Evolutionary conservation across 2,797 vertebrate species (phyloP).

Genomic region (Melanotaenia boesemani): DNA sequence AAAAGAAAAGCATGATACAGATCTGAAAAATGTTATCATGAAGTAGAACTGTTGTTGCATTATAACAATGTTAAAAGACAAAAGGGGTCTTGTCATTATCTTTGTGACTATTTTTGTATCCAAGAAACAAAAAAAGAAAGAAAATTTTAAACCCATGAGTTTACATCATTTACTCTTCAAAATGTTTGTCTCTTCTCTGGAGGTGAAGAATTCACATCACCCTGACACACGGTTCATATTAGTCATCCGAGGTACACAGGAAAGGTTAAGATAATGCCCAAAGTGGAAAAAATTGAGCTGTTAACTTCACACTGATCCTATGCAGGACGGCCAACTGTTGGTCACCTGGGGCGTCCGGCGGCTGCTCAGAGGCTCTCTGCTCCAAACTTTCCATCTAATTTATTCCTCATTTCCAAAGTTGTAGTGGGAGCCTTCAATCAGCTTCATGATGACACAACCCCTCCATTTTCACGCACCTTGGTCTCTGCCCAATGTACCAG

Average conservation of each 20-base stretch:
- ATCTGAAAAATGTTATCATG: no score
- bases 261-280: slow-evolving; percentile 78
- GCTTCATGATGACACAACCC: slow-evolving; percentile 70
- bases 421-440: slow-evolving; percentile 65
- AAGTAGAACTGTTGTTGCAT: no score
- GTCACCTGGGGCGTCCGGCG: slow-evolving; percentile 48
- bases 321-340: slow-evolving; percentile 63
- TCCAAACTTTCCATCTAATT: slow-evolving; percentile 58
- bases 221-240: slow-evolving; percentile 61
- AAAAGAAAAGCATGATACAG: no score
- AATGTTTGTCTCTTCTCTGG: slow-evolving; percentile 42
- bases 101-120: background rate
- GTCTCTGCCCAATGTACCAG: slow-evolving; percentile 37
- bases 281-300: slow-evolving; percentile 66
- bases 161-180: slow-evolving; percentile 23
- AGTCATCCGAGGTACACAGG: slow-evolving; percentile 49
- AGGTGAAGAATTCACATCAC: slow-evolving; percentile 40
- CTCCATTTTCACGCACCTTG: slow-evolving; percentile 56
- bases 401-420: slow-evolving; percentile 36
- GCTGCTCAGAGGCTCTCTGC: slow-evolving; percentile 57
- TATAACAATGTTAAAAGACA: no score
- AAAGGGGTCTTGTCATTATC: background rate
- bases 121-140: background rate
- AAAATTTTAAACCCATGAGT: background rate
- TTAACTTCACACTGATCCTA: slow-evolving; percentile 73